Conservation (phyloP, 2,113 vertebrate genomes). For the Malurus alboscapulatus region DNA sequence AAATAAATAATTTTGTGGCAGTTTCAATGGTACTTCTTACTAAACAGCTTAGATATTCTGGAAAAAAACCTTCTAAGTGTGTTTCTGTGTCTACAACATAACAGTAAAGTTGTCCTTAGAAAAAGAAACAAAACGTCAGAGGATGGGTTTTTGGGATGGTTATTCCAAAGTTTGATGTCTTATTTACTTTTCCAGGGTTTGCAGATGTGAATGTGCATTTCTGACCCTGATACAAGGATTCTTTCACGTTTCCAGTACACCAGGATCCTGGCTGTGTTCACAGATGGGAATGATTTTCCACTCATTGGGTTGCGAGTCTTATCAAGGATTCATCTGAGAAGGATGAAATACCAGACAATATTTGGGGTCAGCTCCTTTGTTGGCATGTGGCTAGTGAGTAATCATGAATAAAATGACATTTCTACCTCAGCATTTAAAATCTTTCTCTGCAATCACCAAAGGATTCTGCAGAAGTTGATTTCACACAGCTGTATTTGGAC, state of each 20-base stretch:
- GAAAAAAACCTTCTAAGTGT: neutral
- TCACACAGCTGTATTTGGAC: neutral
- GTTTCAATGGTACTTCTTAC: neutral
- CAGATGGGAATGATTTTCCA: neutral
- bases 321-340: neutral
- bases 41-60: neutral
- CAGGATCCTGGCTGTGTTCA: neutral
- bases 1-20: neutral
- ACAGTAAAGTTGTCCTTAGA: neutral
- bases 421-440: neutral
- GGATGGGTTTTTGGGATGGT: accelerated
- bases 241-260: neutral
- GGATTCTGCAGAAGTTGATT: neutral
- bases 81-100: neutral
- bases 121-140: neutral
- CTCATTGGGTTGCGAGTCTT: neutral
- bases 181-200: neutral
- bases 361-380: neutral
- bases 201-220: neutral
- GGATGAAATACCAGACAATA: neutral
- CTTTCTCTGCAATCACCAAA: neutral
- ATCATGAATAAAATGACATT: neutral
- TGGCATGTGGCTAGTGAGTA: neutral
- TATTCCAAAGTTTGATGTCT: neutral
- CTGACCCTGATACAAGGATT: neutral